Evolutionary conservation across 2,797 vertebrate genomes (phyloP), one percentile per base, ranked within the genome.

Genomic region (Catostomus latipinnis): DNA sequence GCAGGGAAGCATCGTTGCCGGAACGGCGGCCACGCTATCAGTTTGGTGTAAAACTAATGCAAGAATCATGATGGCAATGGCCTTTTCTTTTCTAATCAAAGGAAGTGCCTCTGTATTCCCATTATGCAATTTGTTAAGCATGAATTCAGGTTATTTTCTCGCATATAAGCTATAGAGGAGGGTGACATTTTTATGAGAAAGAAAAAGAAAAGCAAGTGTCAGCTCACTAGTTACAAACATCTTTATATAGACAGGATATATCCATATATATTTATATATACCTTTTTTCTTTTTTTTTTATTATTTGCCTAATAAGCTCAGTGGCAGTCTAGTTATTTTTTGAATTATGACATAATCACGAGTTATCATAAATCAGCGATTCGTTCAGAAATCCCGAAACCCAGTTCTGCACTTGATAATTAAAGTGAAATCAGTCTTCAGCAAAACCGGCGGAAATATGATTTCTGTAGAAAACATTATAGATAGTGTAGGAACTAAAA

Each of bases 311-410:
- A 91, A 93, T 94, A 94, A 93, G 93, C 93, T 95, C 91, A 89
- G 91, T 93, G 93, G 93, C 94, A 95, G 94, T 95, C 94, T 94
- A 95, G 94, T 95, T 94, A 95, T 95, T 94, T 95, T 94, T 91
- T 94, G 93, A 94, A 93, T 92, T 92, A 88, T 88, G 89, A 85
- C 91, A 87, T 89, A 88, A 90, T 93, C 90, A 91, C 88, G 87
- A 91, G 88, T 92, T 86, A 90, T 88, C 89, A 89, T 60, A 78
- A 87, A 84, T 77, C 71, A 87, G 83, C 83, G 84, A 90, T 88
- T 81, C 80, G 85, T 89, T 89, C 85, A 89, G 4, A 86, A 87
- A 34, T 81, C 87, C 87, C 82, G 75, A 61, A 85, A 85, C 82
- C 81, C 88, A 82, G 82, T 84, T 81, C 73, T 69, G 81, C 84